Evolutionary conservation across 2,888 invertebrate genomes (phyloP).

Genomic region (Cryptophagus acutangulus): DNA sequence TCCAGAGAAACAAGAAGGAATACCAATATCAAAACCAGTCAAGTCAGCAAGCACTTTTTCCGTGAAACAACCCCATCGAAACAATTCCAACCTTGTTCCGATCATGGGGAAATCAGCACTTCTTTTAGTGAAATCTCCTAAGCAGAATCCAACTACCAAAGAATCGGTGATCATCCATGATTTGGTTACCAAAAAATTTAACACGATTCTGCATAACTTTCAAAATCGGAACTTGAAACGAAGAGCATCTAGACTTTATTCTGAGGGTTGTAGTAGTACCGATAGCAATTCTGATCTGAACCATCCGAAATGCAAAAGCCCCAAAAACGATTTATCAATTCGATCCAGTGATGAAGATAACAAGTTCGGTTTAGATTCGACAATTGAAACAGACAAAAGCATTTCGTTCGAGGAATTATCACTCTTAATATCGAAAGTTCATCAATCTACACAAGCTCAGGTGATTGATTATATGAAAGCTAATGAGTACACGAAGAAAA

Average conservation of each 20-base stretch:
- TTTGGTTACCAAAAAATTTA: background rate
- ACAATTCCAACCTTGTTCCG: background rate
- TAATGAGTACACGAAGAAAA: background rate
- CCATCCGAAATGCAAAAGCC: too few species aligned
- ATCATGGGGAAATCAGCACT: background rate
- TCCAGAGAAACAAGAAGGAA: too few species aligned
- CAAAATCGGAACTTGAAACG: background rate
- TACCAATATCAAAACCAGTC: too few species aligned
- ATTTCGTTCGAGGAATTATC: background rate
- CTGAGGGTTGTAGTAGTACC: too few species aligned
- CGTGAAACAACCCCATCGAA: too few species aligned
- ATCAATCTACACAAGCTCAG: too few species aligned
- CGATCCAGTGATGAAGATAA: background rate
- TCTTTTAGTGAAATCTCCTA: slow-evolving; percentile 1
- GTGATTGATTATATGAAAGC: too few species aligned
- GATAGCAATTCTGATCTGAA: too few species aligned
- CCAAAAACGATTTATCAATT: background rate
- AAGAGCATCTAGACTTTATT: background rate
- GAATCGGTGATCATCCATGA: background rate
- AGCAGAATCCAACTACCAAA: too few species aligned
- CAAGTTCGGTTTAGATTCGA: too few species aligned
- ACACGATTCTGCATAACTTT: background rate
- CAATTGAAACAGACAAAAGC: background rate
- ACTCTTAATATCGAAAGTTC: background rate
- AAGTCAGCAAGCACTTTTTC: too few species aligned